Evolutionary conservation across 1,140 invertebrate species (phyloP).

Genomic region (Drosophila guanche): DNA sequence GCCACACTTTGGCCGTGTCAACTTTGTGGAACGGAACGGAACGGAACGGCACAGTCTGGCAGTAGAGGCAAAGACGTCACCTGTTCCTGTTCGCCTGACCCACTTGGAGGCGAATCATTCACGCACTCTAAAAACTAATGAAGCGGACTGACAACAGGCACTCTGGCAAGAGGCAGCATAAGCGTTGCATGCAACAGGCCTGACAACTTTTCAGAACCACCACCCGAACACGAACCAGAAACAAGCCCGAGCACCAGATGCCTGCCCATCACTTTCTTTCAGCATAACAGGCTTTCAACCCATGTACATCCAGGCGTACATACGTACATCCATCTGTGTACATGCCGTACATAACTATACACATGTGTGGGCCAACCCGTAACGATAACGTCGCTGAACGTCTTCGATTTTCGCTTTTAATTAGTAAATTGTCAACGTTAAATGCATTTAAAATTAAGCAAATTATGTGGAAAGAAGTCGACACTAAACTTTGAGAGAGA

Average conservation of each 20-base stretch:
- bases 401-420: conserved; percentile 57
- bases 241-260: conserved; percentile 24
- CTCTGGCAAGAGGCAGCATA: no score
- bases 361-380: conserved; percentile 1
- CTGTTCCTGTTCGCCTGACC: conserved; percentile 67
- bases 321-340: background rate
- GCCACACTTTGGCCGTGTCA: conserved; percentile 20
- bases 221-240: conserved; percentile 24
- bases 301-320: no score
- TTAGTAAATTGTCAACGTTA: conserved; percentile 39
- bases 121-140: conserved; percentile 33
- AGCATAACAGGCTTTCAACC: conserved; percentile 45
- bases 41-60: background rate
- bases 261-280: conserved; percentile 58
- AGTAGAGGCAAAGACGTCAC: conserved; percentile 24
- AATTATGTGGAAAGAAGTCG: conserved; percentile 52
- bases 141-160: conserved; percentile 31
- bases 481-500: conserved; percentile 15
- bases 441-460: conserved; percentile 43
- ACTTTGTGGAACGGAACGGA: conserved; percentile 6
- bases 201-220: conserved; percentile 54
- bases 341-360: background rate
- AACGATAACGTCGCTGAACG: conserved; percentile 39
- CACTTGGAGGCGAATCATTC: conserved; percentile 50
- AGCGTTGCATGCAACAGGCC: conserved; percentile 33